phyloP scores from a whole-genome alignment of 1,140 invertebrate genomes.

The Drosophila seguyi region DNA sequence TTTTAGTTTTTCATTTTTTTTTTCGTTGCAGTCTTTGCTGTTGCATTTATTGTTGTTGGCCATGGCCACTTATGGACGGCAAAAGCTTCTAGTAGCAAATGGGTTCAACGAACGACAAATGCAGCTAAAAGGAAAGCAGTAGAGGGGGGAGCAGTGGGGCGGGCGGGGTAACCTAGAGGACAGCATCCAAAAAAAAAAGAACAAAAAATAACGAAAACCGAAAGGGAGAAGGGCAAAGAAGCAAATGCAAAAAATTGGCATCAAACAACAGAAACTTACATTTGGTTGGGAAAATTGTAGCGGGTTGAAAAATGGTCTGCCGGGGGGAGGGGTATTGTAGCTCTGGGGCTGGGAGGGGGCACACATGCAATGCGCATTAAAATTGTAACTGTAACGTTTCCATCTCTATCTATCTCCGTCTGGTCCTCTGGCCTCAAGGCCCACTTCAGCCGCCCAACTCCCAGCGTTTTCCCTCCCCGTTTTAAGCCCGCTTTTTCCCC shows the following conservation, averaged over 20 bases:
- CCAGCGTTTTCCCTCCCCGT: neutral
- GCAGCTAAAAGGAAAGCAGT: conserved; percentile 36
- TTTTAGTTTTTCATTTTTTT: conserved; percentile 49
- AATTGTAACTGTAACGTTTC: conserved; percentile 76
- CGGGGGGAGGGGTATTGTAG: neutral
- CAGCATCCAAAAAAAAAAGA: conserved; percentile 45
- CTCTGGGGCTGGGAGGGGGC: conserved; percentile 1
- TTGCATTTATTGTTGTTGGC: conserved; percentile 56
- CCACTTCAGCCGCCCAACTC: conserved; percentile 40
- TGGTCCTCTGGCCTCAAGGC: conserved; percentile 54
- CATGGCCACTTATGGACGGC: conserved; percentile 75
- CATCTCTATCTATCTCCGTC: conserved; percentile 34
- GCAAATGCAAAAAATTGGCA: conserved; percentile 80
- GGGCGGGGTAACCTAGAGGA: conserved; percentile 17
- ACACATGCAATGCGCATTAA: conserved; percentile 81
- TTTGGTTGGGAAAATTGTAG: conserved; percentile 47
- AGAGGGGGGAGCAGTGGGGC: no score
- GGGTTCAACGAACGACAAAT: conserved; percentile 80
- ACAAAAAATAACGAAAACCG: conserved; percentile 14
- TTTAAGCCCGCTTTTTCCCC: conserved; percentile 1
- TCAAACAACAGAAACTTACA: conserved; percentile 81
- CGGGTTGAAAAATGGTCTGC: neutral
- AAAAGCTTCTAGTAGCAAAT: conserved; percentile 58
- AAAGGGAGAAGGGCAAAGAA: conserved; percentile 30
- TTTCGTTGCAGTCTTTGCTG: conserved; percentile 21